Evolutionary conservation across 1,140 invertebrate species (phyloP).

Genomic region (Oncopeltus fasciatus): DNA sequence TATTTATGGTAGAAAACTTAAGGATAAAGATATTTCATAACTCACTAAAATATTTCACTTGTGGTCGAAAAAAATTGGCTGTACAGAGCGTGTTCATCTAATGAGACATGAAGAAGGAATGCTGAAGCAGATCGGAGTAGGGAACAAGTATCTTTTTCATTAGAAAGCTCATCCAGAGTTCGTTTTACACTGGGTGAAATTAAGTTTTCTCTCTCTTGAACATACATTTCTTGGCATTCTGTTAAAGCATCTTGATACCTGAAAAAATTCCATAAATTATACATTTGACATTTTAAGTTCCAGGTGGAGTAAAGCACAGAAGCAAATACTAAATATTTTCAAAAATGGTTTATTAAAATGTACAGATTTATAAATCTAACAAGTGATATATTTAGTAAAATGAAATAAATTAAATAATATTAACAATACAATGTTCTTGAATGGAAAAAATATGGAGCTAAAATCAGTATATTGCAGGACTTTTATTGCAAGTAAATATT

Average conservation of each 20-base stretch:
- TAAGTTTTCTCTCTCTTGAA: constrained; percentile 55
- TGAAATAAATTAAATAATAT: no score
- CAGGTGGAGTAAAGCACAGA: not conserved
- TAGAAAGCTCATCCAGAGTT: constrained; percentile 51
- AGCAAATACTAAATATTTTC: not conserved
- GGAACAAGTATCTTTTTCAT: constrained; percentile 72
- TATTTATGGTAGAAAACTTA: no score
- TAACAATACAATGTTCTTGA: no score
- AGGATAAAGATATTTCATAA: no score
- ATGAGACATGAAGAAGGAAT: constrained; percentile 76
- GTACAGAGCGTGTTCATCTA: constrained; percentile 82
- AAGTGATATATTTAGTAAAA: no score
- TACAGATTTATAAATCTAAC: no score
- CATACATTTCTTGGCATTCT: constrained; percentile 78
- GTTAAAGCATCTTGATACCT: constrained; percentile 59
- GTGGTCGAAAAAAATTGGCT: constrained; percentile 69
- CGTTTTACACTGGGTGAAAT: constrained; percentile 59
- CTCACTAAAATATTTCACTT: constrained; percentile 50
- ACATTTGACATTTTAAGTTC: not conserved
- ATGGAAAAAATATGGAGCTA: no score
- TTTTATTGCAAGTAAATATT: no score
- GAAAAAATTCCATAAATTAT: not conserved
- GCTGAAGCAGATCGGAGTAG: constrained; percentile 75
- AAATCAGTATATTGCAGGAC: no score
- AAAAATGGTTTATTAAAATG: not conserved